Base-by-base conservation (phyloP, 1,140 invertebrate species). In the Drosophila eugracilis region DNA sequence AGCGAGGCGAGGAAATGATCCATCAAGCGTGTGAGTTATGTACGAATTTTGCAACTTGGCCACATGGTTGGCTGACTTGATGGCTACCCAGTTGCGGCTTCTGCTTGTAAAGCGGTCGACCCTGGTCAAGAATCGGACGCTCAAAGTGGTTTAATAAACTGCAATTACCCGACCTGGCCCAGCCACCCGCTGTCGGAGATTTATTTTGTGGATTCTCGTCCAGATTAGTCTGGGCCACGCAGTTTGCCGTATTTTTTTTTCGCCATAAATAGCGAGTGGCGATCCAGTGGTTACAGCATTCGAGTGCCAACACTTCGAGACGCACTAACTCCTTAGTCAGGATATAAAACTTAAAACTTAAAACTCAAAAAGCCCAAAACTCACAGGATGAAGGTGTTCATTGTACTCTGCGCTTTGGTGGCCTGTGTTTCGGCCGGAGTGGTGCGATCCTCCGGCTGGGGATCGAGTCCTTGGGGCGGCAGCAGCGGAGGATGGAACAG, bases 71-170 rank as follows among this genome's bases (percentile, higher is more conserved):
- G 53, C 49, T 67, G 67, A 55, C 24, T 48, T 26, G 45, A 34
- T 44, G 63, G 55, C 62, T 69, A 17, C 30, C 36, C 21, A 22
- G 49, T 15, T 28, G 74, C 7, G 21, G 34, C 34, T 30, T 48
- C 17, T 32, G 52, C 32, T 53, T 66, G 77, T 59, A 88, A 88
- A 86, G 74, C 60, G 54, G 81, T 86, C 88, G 83, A 86, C 81
- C 81, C 83, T 86, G 81, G 81, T 86, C 81, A 86, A 86, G 83
- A 86, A 86, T 81, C 65, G 59, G 69, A 78, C 59, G 75, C 59
- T 74, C 67, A 65, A 81, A 86, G 81, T 86, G 81, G 81, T 86
- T 86, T 86, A 86, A 86, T 86, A 86, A 86, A 86, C 73, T 86
- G 81, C 73, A 86, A 86, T 86, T 80, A 86, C 73, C 55, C 71